Evolutionary conservation across 2,888 invertebrate species (phyloP).

Genomic region (Mycalesis mineus): DNA sequence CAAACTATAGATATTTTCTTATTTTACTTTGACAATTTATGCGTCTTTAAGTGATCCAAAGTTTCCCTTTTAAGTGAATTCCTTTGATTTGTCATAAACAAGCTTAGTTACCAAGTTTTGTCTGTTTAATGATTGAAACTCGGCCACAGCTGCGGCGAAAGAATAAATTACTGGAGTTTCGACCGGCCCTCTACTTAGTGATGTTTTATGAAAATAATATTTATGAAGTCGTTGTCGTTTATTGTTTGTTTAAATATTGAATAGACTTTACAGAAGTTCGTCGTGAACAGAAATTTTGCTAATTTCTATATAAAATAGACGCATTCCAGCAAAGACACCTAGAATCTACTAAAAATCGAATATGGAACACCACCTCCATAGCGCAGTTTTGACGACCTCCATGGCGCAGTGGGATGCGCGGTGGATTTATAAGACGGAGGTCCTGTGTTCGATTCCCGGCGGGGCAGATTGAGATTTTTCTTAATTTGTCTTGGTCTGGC

Average conservation of each 20-base stretch:
- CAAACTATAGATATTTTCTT: too few relatives aligned
- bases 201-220: conserved; percentile 16
- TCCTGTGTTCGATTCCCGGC: too few relatives aligned
- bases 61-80: conserved; percentile 9
- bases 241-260: neutral
- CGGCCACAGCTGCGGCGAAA: conserved; percentile 19
- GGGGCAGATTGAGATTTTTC: too few relatives aligned
- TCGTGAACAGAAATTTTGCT: neutral
- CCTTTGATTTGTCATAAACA: conserved; percentile 23
- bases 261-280: neutral
- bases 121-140: conserved; percentile 19
- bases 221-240: conserved; percentile 1
- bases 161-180: conserved; percentile 27
- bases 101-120: conserved; percentile 19
- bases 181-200: conserved; percentile 13
- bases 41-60: neutral
- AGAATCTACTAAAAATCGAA: too few relatives aligned
- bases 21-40: neutral
- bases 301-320: neutral
- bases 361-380: too few relatives aligned
- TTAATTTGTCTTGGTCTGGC: too few relatives aligned
- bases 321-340: too few relatives aligned
- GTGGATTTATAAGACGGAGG: too few relatives aligned
- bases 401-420: too few relatives aligned
- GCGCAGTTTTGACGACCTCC: too few relatives aligned